Percentiles rank a stretch among this genome's conserved stretches.
Evolutionary conservation across 2,888 invertebrate genomes (phyloP).

Genomic region (Drosophila imparisetae): DNA sequence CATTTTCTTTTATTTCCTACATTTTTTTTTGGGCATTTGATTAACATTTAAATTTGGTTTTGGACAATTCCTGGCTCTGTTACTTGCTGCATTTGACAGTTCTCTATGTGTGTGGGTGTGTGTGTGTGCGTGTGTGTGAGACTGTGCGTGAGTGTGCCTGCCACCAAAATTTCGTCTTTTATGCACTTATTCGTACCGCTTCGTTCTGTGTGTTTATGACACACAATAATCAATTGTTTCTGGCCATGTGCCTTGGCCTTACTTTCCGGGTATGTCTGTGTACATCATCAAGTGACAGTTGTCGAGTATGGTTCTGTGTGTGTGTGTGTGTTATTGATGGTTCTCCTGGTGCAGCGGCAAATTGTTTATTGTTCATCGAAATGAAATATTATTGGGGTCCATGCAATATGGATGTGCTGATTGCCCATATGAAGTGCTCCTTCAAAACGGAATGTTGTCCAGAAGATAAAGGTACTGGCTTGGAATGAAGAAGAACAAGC

Average conservation of each 20-base stretch:
- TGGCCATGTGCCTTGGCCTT: constrained; percentile 56
- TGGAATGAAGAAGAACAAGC: not conserved
- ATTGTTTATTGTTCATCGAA: constrained; percentile 75
- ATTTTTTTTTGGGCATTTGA: constrained; percentile 57
- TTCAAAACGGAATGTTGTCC: constrained; percentile 9
- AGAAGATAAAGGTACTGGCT: not conserved
- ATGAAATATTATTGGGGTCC: constrained; percentile 58
- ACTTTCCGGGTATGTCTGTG: not conserved
- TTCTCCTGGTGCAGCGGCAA: constrained; percentile 53
- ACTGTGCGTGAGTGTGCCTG: constrained; percentile 10
- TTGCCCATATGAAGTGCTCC: constrained; percentile 60
- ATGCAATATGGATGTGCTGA: constrained; percentile 73
- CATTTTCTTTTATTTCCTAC: constrained; percentile 1
- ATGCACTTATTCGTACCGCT: constrained; percentile 33
- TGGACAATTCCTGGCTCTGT: constrained; percentile 46
- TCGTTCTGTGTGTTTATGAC: constrained; percentile 66
- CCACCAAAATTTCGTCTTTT: constrained; percentile 49
- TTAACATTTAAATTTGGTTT: constrained; percentile 77
- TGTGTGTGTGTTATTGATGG: constrained; percentile 65
- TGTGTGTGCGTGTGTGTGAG: not conserved
- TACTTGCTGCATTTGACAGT: constrained; percentile 67
- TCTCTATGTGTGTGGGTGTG: constrained; percentile 22
- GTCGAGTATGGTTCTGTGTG: not conserved
- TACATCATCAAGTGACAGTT: constrained; percentile 39
- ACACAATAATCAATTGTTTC: constrained; percentile 79